These are phyloP conservation scores for Amphiprion clarkii DNA, from an alignment of 2,797 vertebrate species.

Conservation along the genomic window DNA sequence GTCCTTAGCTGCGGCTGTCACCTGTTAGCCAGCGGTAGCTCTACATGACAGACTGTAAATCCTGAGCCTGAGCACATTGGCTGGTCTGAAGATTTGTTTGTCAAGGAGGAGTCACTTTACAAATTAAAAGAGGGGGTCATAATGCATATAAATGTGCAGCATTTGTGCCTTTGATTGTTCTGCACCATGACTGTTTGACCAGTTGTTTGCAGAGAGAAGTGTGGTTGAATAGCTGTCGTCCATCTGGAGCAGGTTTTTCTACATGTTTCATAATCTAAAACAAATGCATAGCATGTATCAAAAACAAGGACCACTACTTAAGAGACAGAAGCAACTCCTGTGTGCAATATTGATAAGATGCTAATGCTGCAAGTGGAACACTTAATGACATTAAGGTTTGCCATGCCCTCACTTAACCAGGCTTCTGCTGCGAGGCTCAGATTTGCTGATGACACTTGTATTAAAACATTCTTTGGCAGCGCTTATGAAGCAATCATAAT, in stretches of 20 bases:
- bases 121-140: not conserved
- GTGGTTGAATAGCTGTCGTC: conserved; percentile 10
- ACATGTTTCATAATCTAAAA: conserved; percentile 30
- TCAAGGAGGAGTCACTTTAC: not conserved
- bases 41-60: conserved; percentile 6
- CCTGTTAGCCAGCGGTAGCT: conserved; percentile 34
- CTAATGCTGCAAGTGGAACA: conserved; percentile 52
- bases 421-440: not conserved
- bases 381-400: conserved; percentile 37
- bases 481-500: conserved; percentile 8
- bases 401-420: conserved; percentile 38
- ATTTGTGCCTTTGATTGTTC: conserved; percentile 13
- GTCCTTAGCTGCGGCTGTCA: conserved; percentile 41
- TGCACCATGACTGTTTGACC: conserved; percentile 15
- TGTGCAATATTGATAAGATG: conserved; percentile 63
- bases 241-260: conserved; percentile 22
- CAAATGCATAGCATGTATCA: conserved; percentile 13
- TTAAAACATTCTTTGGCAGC: conserved; percentile 24
- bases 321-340: conserved; percentile 13
- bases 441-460: conserved; percentile 29
- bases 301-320: conserved; percentile 26
- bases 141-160: not conserved
- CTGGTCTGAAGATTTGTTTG: conserved; percentile 5
- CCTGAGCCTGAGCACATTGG: not conserved
- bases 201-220: conserved; percentile 11